Base-by-base conservation (phyloP, 2,888 invertebrate genomes). In the Alsophila aescularia region DNA sequence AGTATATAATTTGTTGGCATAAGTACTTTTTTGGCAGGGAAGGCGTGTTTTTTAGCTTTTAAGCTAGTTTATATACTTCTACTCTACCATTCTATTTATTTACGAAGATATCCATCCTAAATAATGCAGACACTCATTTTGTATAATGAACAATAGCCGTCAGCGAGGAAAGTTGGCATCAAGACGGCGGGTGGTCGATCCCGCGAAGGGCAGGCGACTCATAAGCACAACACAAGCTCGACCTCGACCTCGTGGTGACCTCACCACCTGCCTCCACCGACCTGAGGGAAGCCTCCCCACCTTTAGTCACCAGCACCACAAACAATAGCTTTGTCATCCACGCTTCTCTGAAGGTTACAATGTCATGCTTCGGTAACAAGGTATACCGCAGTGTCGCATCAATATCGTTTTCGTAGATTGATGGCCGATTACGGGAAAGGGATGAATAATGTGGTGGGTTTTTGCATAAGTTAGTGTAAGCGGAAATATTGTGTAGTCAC, bases 321-420 rank as follows among this genome's bases (percentile, higher is more conserved):
- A 72, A 90, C 89, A 90, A 90, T 85, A 75, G 85, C 83, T 83
- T 81, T 83, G 88, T 87, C 88, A 89, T 74, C 72, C 64, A 66
- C 61, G 76, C 75, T 74, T 75, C 73, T 64, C 57, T 71, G 78
- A 86, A 86, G 83, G 85, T 77, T 72, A 62, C 49, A 60, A 62
- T 40, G 44, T 50, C 50, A 66, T 69, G 69, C 69, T 47, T 50
- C 42, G 40, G 41, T 52, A 29, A 55, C 52, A 53, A 55, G 14
- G 67, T 55, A n/a, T n/a, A 61, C 53, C 50, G 49, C 51, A 39
- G 52, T 58, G 45, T 48, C 48, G 43, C 58, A 45, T 52, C 16
- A 53, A 40, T 53, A 52, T 56, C 50, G 15, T 47, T 44, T 37
- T 53, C 47, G 48, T 43, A 34, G 57, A 62, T 62, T 45, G 52